Evolutionary conservation across 2,113 vertebrate species (phyloP), one percentile per base, ranked within the genome.

Genomic region (Chitala chitala): DNA sequence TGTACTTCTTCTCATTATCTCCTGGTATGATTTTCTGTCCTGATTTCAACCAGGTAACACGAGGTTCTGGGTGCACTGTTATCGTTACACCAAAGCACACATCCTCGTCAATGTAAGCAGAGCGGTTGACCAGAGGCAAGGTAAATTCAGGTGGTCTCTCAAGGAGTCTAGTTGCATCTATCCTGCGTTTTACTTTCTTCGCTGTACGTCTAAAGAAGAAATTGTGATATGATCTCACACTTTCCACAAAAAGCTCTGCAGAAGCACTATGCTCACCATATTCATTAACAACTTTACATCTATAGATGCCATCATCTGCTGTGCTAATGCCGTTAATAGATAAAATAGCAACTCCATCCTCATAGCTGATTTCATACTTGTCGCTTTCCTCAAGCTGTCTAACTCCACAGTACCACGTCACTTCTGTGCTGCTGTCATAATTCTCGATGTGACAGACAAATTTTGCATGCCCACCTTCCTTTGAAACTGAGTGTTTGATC

Each of bases 101-200:
- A 38, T 91, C 89, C 84, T 99, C 97, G 74, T 95, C 95, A 17
- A 94, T 75, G 3, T 98, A 98, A 4, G 94, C 95, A 4, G 94
- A 94, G 20, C 86, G 91, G 72, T 98, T 97, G 48, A 92, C 93
- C 76, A 99, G 84, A 78, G 97, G 97, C 77, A 99, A 86, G 3
- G 97, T 99, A 82, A 99, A 99, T 88, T 99, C 97, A 68, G 97
- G 97, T 75, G 97, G 96, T 83, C 86, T 94, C 84, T 98, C 95
- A 38, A 98, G 85, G 75, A 99, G 91, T 82, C 96, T 94, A 82
- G 94, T 90, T 24, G 96, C 87, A 79, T 99, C 96, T 31, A 96
- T 86, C 73, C 95, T 93, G 77, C 96, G 93, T 81, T 98, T 99
- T 24, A 95, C 92, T 85, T 84, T 98, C 89, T 91, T 95, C 54